Conservation (phyloP, 2,113 vertebrate species). For the Pycnonotus jocosus region DNA sequence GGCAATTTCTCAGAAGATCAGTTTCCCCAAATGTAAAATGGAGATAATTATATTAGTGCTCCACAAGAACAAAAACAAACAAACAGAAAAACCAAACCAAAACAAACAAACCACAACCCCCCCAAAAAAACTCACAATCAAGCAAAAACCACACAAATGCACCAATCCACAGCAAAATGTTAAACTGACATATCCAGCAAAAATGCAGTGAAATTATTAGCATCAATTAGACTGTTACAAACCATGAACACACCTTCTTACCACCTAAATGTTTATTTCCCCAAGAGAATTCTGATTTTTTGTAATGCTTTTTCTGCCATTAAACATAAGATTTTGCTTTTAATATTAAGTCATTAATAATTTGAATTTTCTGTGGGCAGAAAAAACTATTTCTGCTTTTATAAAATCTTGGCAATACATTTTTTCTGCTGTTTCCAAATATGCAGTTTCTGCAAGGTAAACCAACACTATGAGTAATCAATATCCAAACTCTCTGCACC, state of each 20-base stretch:
- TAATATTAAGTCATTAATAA: conserved; percentile 35
- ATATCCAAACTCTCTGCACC: conserved; percentile 45
- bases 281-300: neutral
- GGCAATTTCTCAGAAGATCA: neutral
- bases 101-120: neutral
- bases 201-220: neutral
- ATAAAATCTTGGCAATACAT: conserved; percentile 17
- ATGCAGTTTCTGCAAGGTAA: neutral
- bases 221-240: neutral
- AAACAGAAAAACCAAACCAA: neutral
- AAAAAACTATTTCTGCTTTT: conserved; percentile 6
- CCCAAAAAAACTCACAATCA: neutral
- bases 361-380: conserved; percentile 34
- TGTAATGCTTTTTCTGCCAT: neutral
- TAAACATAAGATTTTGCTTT: neutral
- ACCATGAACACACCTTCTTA: neutral
- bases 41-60: neutral
- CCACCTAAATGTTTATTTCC: neutral
- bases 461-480: conserved; percentile 1
- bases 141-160: neutral
- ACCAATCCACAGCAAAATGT: neutral
- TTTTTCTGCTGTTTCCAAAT: neutral
- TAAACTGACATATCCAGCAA: neutral
- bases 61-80: neutral
- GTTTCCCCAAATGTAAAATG: neutral